phyloP scores from a whole-genome alignment of 2,888 invertebrate species.

The Apodemia duryi region DNA sequence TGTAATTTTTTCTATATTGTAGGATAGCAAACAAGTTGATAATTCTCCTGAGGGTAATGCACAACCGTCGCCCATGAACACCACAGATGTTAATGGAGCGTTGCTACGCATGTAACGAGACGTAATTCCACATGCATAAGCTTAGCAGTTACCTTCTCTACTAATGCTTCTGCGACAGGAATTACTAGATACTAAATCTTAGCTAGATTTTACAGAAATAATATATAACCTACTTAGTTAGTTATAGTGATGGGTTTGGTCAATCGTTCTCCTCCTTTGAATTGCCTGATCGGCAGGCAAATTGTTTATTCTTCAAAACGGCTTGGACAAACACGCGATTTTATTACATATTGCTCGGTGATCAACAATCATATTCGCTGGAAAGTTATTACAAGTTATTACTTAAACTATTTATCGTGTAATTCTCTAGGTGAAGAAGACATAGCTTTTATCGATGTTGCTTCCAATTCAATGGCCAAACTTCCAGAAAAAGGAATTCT shows the following conservation, averaged over 20 bases:
- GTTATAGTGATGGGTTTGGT: too few relatives aligned
- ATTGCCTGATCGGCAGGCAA: neutral
- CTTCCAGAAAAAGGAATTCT: constrained; percentile 94
- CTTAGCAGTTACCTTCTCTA: too few relatives aligned
- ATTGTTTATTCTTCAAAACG: neutral
- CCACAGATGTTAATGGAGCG: too few relatives aligned
- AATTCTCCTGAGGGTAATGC: too few relatives aligned
- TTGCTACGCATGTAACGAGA: too few relatives aligned
- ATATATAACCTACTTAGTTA: too few relatives aligned
- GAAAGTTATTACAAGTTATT: neutral
- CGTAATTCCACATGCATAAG: neutral
- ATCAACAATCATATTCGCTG: neutral
- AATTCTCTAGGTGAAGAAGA: constrained; percentile 84
- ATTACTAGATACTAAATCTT: too few relatives aligned
- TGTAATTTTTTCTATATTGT: too few relatives aligned
- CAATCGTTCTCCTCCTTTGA: neutral
- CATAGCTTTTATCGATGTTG: constrained; percentile 90
- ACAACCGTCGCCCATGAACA: too few relatives aligned
- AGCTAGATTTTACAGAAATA: too few relatives aligned
- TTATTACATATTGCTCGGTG: neutral
- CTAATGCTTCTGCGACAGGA: too few relatives aligned
- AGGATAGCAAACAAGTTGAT: too few relatives aligned
- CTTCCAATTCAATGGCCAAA: constrained; percentile 86
- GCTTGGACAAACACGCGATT: neutral
- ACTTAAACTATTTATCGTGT: constrained; percentile 1